A percentile compares a stretch with the other conserved stretches of the same genome.
Evolutionary conservation across 2,888 invertebrate species (phyloP).

Genomic region (Acanthoscelides obtectus): DNA sequence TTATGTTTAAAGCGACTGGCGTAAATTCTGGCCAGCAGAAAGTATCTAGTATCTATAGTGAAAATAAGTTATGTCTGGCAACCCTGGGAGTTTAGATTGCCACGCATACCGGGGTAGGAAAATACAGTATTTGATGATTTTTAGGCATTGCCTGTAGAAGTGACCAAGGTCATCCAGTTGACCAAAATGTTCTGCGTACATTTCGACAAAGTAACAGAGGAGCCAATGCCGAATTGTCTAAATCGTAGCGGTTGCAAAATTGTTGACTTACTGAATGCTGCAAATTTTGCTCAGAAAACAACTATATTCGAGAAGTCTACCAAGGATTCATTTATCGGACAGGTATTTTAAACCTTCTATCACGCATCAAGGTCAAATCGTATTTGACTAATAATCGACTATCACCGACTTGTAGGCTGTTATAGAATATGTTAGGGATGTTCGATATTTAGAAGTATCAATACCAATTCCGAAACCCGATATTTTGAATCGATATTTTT

Average conservation of each 20-base stretch:
- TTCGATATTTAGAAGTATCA: too few relatives aligned
- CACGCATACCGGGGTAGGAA: too few relatives aligned
- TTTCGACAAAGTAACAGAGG: slow-evolving; percentile 37
- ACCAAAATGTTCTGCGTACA: slow-evolving; percentile 38
- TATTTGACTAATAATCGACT: too few relatives aligned
- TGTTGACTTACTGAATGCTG: slow-evolving; percentile 33
- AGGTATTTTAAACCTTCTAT: neutral
- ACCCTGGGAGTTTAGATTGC: neutral
- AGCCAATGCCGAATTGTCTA: slow-evolving; percentile 22
- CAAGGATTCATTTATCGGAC: neutral
- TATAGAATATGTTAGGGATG: too few relatives aligned
- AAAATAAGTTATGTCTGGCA: too few relatives aligned
- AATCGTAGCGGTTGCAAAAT: slow-evolving; percentile 34
- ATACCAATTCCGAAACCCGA: too few relatives aligned
- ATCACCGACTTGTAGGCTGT: too few relatives aligned
- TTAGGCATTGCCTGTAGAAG: slow-evolving; percentile 34
- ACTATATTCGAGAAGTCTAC: slow-evolving; percentile 22
- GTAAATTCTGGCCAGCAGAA: too few relatives aligned
- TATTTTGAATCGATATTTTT: too few relatives aligned
- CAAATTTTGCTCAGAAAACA: slow-evolving; percentile 25
- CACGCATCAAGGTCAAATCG: too few relatives aligned
- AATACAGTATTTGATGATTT: slow-evolving; percentile 9
- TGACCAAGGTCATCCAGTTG: slow-evolving; percentile 33
- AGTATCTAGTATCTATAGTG: too few relatives aligned
- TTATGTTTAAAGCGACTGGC: too few relatives aligned